Base-by-base conservation (phyloP, 2,797 vertebrate species). In the Rhinoraja longicauda region DNA sequence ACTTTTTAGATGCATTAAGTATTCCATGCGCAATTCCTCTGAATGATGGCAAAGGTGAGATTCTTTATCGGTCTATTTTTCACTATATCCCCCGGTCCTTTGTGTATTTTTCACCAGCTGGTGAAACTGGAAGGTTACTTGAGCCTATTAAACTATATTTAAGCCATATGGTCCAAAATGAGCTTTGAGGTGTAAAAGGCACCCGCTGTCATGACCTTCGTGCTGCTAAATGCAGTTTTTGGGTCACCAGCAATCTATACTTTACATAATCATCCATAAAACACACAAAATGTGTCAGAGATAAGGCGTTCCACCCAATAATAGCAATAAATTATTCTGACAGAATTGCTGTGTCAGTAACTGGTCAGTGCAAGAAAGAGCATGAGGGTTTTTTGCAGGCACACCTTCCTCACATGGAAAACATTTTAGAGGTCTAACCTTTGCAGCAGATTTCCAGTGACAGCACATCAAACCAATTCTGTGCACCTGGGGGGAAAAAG, bases 211-310 rank as follows among this genome's bases (percentile, higher is more conserved):
- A 93, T 94, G 93, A 93, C 93, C 94, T 93, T 94, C 93, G 93
- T 90, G 84, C 90, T 92, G 90, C 93, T 93, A 95, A 94, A 93
- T 93, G 94, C 94, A 95, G 94, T 95, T 96, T 95, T 96, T 95
- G 96, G 94, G 95, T 96, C 95, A 95, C 93, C 78, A 93, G 93
- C 93, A 93, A 94, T 93, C 93, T 94, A 94, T 93, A 76, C 90
- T 95, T 95, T 94, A 94, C 94, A 93, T 95, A 95, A 94, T 95
- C 95, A 96, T 95, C 95, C 94, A 94, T 95, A 94, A 39, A 95
- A 96, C 96, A 96, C 95, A 95, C 94, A 94, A 94, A 95, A 96
- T 96, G 96, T 96, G 95, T 96, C 95, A 96, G 95, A 95, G 93
- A 67, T 94, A 93, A 93, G 93, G 93, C 93, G 92, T 93, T 93